Evolutionary conservation across 2,113 vertebrate species (phyloP), one percentile per base, ranked within the genome.

Genomic region (Seriola aureovittata): DNA sequence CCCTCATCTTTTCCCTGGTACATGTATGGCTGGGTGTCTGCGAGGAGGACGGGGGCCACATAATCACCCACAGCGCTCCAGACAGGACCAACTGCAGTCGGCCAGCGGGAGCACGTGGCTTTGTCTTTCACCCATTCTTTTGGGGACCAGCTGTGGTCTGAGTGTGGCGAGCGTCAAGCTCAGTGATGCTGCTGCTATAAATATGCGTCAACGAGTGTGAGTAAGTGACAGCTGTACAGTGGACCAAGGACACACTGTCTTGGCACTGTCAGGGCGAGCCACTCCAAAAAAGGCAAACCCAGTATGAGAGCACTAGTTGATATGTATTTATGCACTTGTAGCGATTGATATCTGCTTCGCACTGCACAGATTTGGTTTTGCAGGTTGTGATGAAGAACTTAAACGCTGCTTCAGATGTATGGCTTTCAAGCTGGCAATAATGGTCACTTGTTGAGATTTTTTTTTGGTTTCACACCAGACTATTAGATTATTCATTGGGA

Each of bases 71-170:
- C 88, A 8, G 84, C 34, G 86, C 91, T 86, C 88, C 92, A 95
- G 93, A 92, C 93, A 89, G 89, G 89, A 89, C 87, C 90, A 82
- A 93, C 85, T 90, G 91, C 86, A 76, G 89, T 48, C 79, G 59
- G 86, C 88, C 91, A 91, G 89, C 82, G 74, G 92, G 91, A 88
- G 89, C 92, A 92, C 92, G 92, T 92, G 93, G 93, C 94, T 95
- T 95, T 95, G 94, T 94, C 93, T 94, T 89, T 90, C 91, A 83
- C 91, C 86, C 89, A 93, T 95, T 95, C 91, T 95, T 89, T 82
- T 87, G 90, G 90, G 93, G 93, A 95, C 94, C 95, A 96, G 95
- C 95, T 96, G 95, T 96, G 95, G 93, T 89, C 91, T 94, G 90
- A 94, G 93, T 84, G 88, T 10, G 85, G 87, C 62, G 73, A 89